Evolutionary conservation across 2,797 vertebrate genomes (phyloP).

Genomic region (Odontamblyopus lacepedii): DNA sequence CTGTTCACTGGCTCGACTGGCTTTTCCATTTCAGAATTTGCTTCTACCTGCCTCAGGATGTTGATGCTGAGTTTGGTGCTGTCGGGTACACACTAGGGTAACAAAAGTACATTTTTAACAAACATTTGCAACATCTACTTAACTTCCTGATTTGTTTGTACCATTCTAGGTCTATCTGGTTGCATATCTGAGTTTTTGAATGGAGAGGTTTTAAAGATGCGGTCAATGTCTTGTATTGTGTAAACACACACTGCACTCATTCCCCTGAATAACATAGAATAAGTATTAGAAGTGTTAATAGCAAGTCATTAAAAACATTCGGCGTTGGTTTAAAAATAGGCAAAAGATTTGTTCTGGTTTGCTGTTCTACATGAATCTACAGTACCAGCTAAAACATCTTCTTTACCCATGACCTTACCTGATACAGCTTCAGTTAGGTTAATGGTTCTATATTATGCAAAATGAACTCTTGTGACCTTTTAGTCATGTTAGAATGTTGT

Average conservation of each 20-base stretch:
- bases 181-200: conserved; percentile 20
- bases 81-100: conserved; percentile 54
- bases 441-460: too few relatives aligned
- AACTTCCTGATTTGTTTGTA: conserved; percentile 31
- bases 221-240: conserved; percentile 51
- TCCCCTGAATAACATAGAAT: conserved; percentile 55
- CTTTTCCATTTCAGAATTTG: conserved; percentile 54
- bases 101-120: background rate
- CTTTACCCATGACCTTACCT: too few relatives aligned
- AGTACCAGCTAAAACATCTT: background rate
- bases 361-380: background rate
- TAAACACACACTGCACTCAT: conserved; percentile 77
- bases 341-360: too few relatives aligned
- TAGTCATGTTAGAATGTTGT: too few relatives aligned
- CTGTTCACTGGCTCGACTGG: conserved; percentile 50
- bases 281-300: conserved; percentile 27
- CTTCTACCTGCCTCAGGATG: conserved; percentile 23
- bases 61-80: conserved; percentile 1
- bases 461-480: too few relatives aligned
- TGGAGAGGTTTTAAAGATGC: conserved; percentile 30
- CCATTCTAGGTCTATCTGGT: conserved; percentile 23
- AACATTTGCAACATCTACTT: background rate
- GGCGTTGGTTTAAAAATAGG: background rate
- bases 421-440: too few relatives aligned
- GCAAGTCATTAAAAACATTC: background rate